Conservation (phyloP, 2,888 invertebrate species). For the Campaea margaritaria region DNA sequence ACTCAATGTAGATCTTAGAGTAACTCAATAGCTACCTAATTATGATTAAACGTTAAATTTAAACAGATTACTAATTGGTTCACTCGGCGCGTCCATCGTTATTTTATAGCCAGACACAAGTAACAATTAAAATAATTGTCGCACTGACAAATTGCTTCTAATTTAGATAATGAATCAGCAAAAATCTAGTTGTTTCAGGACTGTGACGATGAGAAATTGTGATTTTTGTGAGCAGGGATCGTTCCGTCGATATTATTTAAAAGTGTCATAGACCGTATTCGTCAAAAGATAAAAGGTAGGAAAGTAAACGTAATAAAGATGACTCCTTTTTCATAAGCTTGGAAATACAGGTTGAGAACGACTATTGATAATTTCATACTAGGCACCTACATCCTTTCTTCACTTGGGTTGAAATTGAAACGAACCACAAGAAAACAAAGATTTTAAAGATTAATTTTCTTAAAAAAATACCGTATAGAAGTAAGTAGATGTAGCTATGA, state of each 20-base stretch:
- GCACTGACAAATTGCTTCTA: slow-evolving; percentile 16
- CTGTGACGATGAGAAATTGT: slow-evolving; percentile 3
- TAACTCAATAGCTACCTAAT: no score
- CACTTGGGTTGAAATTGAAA: no score
- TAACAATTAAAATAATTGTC: slow-evolving; percentile 12
- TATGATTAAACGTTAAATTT: not conserved
- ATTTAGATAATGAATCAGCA: slow-evolving; percentile 6
- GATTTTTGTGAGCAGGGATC: slow-evolving; percentile 1
- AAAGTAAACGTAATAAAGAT: not conserved
- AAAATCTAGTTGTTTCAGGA: slow-evolving; percentile 1
- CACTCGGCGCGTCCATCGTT: not conserved
- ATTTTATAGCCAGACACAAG: slow-evolving; percentile 7
- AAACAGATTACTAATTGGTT: slow-evolving; percentile 6
- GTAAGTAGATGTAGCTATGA: no score
- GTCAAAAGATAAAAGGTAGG: slow-evolving; percentile 6
- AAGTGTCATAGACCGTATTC: not conserved
- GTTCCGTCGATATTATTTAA: not conserved
- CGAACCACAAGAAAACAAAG: no score
- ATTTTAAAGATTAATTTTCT: no score
- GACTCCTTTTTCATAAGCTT: slow-evolving; percentile 3
- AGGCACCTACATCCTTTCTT: not conserved
- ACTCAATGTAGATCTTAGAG: no score
- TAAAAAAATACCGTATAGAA: no score
- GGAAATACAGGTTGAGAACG: not conserved
- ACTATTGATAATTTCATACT: not conserved